phyloP scores from a whole-genome alignment of 2,888 invertebrate species.

The Oxytorus armatus region DNA sequence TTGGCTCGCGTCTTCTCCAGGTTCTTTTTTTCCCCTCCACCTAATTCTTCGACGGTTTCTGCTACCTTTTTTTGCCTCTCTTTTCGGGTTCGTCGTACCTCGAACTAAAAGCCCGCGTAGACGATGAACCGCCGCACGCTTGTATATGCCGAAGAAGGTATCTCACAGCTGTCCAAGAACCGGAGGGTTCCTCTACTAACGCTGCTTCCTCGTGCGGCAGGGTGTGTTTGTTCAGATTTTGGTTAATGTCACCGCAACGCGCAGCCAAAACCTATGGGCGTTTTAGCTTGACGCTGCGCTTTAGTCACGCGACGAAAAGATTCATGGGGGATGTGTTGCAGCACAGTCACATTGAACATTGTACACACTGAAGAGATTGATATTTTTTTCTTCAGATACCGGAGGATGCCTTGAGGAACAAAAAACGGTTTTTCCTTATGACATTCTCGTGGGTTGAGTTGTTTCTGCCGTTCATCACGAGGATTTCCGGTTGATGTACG shows the following conservation, averaged over 20 bases:
- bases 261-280: slow-evolving; percentile 59
- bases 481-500: too few species aligned
- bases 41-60: slow-evolving; percentile 26
- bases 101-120: slow-evolving; percentile 37
- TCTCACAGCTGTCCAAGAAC: slow-evolving; percentile 52
- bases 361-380: slow-evolving; percentile 20
- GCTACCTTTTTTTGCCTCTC: slow-evolving; percentile 24
- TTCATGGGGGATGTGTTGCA: slow-evolving; percentile 6
- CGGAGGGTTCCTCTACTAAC: slow-evolving; percentile 47
- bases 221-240: slow-evolving; percentile 82
- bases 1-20: slow-evolving; percentile 7
- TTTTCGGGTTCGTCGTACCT: slow-evolving; percentile 43
- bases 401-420: not conserved
- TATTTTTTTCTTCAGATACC: slow-evolving; percentile 14
- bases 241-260: slow-evolving; percentile 78
- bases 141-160: slow-evolving; percentile 29
- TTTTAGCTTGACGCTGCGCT: slow-evolving; percentile 68
- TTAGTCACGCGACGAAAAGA: slow-evolving; percentile 70
- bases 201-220: slow-evolving; percentile 52
- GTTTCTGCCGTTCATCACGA: too few species aligned
- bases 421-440: not conserved
- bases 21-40: slow-evolving; percentile 10
- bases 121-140: slow-evolving; percentile 16
- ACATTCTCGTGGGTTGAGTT: too few species aligned
- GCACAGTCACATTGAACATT: slow-evolving; percentile 12